phyloP scores from a whole-genome alignment of 2,888 invertebrate species.

The Aleiodes testaceus region DNA sequence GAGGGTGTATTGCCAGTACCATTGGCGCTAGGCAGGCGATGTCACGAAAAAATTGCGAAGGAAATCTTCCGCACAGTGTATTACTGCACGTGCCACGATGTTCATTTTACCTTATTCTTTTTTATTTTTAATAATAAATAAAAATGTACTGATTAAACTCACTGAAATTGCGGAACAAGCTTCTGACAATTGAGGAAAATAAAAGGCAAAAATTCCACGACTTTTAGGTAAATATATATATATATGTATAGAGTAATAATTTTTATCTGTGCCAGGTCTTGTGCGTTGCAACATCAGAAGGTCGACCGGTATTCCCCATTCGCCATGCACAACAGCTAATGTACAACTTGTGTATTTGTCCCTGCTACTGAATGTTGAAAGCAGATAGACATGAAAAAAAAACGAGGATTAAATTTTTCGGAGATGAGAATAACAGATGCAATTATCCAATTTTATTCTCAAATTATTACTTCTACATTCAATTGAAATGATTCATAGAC shows the following conservation, averaged over 20 bases:
- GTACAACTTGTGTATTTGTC: conserved; percentile 18
- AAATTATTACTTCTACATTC: too few relatives aligned
- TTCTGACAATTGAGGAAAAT: background rate
- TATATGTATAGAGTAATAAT: conserved; percentile 34
- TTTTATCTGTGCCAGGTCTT: conserved; percentile 71
- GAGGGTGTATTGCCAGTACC: conserved; percentile 41
- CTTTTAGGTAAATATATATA: conserved; percentile 12
- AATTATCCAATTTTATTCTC: background rate
- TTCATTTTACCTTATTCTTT: background rate
- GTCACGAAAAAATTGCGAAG: conserved; percentile 30
- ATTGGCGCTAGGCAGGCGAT: conserved; percentile 32
- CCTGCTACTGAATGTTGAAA: conserved; percentile 14
- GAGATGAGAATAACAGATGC: conserved; percentile 13
- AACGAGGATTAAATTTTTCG: conserved; percentile 45
- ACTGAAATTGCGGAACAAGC: conserved; percentile 22
- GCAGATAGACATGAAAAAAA: conserved; percentile 36
- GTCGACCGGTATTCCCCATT: conserved; percentile 67
- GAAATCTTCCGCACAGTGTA: conserved; percentile 25
- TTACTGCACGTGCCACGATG: conserved; percentile 43
- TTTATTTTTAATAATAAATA: conserved; percentile 13
- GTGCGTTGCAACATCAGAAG: conserved; percentile 71
- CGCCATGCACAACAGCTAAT: conserved; percentile 45
- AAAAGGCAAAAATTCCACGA: background rate
- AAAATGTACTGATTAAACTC: conserved; percentile 29
- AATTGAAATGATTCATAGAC: too few relatives aligned